phyloP scores from a whole-genome alignment of 2,797 vertebrate genomes.

The Hoplostethus mediterraneus region DNA sequence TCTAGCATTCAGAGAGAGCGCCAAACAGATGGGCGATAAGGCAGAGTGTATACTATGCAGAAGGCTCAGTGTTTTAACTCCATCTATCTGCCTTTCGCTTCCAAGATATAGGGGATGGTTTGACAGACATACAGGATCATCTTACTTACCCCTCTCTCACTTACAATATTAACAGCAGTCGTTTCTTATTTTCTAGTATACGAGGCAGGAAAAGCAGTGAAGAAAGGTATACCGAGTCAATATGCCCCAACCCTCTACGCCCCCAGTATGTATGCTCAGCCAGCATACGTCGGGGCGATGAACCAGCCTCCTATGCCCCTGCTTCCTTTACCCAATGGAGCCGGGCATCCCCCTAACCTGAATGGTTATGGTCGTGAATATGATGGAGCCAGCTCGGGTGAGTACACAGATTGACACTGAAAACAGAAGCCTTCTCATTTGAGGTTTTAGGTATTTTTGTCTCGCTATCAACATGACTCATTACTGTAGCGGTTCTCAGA shows the following conservation, averaged over 20 bases:
- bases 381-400: slow-evolving; percentile 89
- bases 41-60: background rate
- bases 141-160: no score
- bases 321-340: slow-evolving; percentile 79
- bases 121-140: no score
- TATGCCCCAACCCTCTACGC: slow-evolving; percentile 86
- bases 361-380: slow-evolving; percentile 86
- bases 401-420: background rate
- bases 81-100: no score
- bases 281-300: slow-evolving; percentile 64
- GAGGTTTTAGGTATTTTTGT: background rate
- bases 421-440: no score
- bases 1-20: background rate
- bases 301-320: slow-evolving; percentile 71
- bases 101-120: no score
- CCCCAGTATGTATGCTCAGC: slow-evolving; percentile 86
- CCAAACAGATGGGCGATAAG: background rate
- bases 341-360: slow-evolving; percentile 58
- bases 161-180: background rate
- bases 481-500: background rate
- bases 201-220: slow-evolving; percentile 92
- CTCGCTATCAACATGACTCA: background rate
- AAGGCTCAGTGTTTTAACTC: no score
- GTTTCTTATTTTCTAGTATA: slow-evolving; percentile 83
- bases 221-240: slow-evolving; percentile 83